Percentiles rank a stretch among this genome's conserved stretches.
Conservation (phyloP, 2,888 invertebrate species). For the Noctuana brunneofusca region DNA sequence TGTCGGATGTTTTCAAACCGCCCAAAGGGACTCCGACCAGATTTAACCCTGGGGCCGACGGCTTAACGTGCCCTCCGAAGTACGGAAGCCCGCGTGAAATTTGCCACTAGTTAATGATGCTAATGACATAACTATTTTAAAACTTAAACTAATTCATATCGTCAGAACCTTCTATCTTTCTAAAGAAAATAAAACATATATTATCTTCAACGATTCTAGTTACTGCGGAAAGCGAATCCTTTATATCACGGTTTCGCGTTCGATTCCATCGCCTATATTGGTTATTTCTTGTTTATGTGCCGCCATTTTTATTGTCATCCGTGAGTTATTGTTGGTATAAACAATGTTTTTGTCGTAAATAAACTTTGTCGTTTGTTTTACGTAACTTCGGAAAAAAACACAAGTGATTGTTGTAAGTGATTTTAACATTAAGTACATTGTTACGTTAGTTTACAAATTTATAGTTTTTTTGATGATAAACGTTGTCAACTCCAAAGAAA, state of each 20-base stretch:
- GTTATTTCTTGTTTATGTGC: conserved; percentile 23
- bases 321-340: conserved; percentile 28
- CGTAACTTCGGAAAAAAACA: conserved; percentile 5
- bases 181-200: background rate
- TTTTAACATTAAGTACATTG: too few relatives aligned
- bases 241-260: background rate
- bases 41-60: too few relatives aligned
- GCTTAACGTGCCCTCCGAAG: too few relatives aligned
- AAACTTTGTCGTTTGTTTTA: conserved; percentile 25
- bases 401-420: too few relatives aligned
- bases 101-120: too few relatives aligned
- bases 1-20: too few relatives aligned
- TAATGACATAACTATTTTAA: too few relatives aligned
- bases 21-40: too few relatives aligned
- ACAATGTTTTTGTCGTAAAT: conserved; percentile 29
- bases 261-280: conserved; percentile 19
- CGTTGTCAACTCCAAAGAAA: too few relatives aligned
- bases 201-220: background rate
- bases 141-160: background rate
- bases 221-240: conserved; percentile 14
- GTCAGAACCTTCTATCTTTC: background rate
- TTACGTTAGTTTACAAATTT: too few relatives aligned
- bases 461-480: too few relatives aligned
- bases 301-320: conserved; percentile 29
- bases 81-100: too few relatives aligned